These are phyloP conservation scores for Phenganax marumi DNA, from an alignment of 92 coral and sea anemone genomes.

Conservation along the genomic window DNA sequence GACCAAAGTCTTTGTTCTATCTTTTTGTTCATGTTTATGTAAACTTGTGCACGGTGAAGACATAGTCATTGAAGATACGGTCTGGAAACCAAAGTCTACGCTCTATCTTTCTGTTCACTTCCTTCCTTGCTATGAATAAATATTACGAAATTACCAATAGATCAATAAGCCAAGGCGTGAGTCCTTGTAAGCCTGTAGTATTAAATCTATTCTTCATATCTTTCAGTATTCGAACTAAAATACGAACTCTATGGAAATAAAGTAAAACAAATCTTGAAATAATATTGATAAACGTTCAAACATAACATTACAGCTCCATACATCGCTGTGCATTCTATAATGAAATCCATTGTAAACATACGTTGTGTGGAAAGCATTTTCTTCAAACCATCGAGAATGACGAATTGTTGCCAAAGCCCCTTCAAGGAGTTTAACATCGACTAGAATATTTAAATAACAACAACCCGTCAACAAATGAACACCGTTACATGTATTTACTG, in stretches of 20 bases:
- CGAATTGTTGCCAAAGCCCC: slow-evolving; percentile 97
- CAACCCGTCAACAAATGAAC: too few relatives aligned
- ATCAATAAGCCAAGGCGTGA: slow-evolving; percentile 98
- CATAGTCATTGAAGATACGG: too few relatives aligned
- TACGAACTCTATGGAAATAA: slow-evolving; percentile 68
- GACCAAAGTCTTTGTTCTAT: not conserved
- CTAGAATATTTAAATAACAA: slow-evolving; percentile 43
- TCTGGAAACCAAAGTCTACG: too few relatives aligned
- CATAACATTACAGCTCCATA: not conserved
- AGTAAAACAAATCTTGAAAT: not conserved
- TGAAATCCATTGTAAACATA: slow-evolving; percentile 10
- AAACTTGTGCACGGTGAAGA: too few relatives aligned
- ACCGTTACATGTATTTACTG: not conserved
- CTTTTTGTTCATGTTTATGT: too few relatives aligned
- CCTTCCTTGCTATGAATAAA: not conserved
- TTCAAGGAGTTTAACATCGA: slow-evolving; percentile 93
- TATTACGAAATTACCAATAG: slow-evolving; percentile 65
- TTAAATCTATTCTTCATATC: slow-evolving; percentile 79
- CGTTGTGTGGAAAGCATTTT: slow-evolving; percentile 99
- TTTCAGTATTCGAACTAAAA: slow-evolving; percentile 83
- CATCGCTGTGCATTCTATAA: not conserved
- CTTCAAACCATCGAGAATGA: slow-evolving; percentile 99
- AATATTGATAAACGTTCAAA: not conserved
- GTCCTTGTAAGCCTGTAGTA: slow-evolving; percentile 76
- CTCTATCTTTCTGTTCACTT: not conserved